Conservation (phyloP, 1,140 invertebrate genomes). For the Sarcophaga bullata region DNA sequence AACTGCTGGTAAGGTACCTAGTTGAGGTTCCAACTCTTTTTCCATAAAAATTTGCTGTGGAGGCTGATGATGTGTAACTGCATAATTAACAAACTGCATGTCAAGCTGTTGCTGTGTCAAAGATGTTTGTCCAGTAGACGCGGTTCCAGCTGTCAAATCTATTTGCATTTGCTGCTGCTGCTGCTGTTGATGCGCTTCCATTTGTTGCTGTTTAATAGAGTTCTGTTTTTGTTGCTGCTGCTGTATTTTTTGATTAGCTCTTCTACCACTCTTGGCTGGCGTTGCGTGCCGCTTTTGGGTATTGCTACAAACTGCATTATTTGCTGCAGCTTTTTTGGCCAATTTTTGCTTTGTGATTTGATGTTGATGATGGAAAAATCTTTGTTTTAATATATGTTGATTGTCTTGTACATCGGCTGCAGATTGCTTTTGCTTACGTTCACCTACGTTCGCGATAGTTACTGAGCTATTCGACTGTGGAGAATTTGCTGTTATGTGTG, state of each 20-base stretch:
- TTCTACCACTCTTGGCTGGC: slow-evolving; percentile 43
- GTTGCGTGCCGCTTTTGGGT: slow-evolving; percentile 35
- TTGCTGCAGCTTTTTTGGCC: background rate
- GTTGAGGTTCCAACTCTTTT: slow-evolving; percentile 46
- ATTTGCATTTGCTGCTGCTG: slow-evolving; percentile 16
- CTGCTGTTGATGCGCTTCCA: background rate
- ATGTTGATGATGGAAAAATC: slow-evolving; percentile 34
- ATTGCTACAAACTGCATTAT: background rate
- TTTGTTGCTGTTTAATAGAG: background rate
- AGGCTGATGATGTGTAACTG: background rate
- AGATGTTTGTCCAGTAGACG: slow-evolving; percentile 38
- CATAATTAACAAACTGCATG: slow-evolving; percentile 27
- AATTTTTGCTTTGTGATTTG: slow-evolving; percentile 43
- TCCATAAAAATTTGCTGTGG: slow-evolving; percentile 44
- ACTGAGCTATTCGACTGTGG: background rate
- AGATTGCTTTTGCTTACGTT: slow-evolving; percentile 51
- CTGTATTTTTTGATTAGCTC: slow-evolving; percentile 42
- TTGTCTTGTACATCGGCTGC: background rate
- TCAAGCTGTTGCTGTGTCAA: slow-evolving; percentile 27
- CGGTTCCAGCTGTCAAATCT: slow-evolving; percentile 40
- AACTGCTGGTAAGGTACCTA: background rate
- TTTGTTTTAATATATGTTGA: slow-evolving; percentile 39
- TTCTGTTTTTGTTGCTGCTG: slow-evolving; percentile 40
- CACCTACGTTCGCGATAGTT: slow-evolving; percentile 48
- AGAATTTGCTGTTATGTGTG: slow-evolving; percentile 42